These are phyloP conservation scores for Peribatodes rhomboidaria DNA, from an alignment of 2,888 invertebrate species.

Conservation along the genomic window DNA sequence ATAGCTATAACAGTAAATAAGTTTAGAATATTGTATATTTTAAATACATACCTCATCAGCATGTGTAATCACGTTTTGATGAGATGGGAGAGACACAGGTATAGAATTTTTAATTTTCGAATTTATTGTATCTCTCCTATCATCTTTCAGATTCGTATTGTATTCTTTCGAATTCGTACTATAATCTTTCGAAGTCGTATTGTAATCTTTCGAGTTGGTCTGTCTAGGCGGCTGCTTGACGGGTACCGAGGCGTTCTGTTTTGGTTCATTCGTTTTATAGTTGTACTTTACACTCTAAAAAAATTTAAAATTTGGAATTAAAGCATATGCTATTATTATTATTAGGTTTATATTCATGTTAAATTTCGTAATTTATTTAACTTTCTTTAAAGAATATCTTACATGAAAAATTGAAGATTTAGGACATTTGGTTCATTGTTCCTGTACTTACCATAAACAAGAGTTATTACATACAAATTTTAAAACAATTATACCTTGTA, in stretches of 20 bases:
- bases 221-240: constrained; percentile 56
- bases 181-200: constrained; percentile 32
- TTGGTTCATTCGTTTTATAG: constrained; percentile 66
- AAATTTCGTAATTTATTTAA: too few species aligned
- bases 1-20: not conserved
- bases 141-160: constrained; percentile 21
- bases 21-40: not conserved
- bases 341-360: too few species aligned
- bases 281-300: constrained; percentile 55
- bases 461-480: too few species aligned
- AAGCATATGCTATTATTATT: not conserved
- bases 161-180: constrained; percentile 22
- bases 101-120: constrained; percentile 30
- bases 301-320: not conserved
- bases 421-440: too few species aligned
- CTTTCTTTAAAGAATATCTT: too few species aligned
- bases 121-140: constrained; percentile 44
- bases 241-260: constrained; percentile 49
- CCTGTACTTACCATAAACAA: too few species aligned
- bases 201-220: constrained; percentile 21
- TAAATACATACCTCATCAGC: constrained; percentile 60
- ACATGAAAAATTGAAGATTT: too few species aligned
- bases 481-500: constrained; percentile 63
- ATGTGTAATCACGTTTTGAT: constrained; percentile 54
- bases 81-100: constrained; percentile 43